These are phyloP conservation scores for Rhinophrynus dorsalis DNA, from an alignment of 2,797 vertebrate genomes.

Conservation along the genomic window DNA sequence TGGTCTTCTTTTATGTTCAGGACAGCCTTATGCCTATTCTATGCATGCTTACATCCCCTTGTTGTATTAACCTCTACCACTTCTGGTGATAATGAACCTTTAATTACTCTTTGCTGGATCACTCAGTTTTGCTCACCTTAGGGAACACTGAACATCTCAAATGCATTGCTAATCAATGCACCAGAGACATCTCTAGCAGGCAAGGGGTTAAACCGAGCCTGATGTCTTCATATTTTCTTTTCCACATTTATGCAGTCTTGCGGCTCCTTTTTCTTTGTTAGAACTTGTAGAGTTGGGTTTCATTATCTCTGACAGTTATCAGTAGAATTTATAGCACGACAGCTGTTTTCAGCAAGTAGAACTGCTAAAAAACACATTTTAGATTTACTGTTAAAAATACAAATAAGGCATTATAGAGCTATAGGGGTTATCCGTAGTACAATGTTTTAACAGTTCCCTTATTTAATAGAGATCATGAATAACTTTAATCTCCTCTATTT, in stretches of 20 bases:
- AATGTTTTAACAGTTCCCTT: constrained; percentile 43
- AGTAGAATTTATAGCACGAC: constrained; percentile 50
- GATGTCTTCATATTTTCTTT: constrained; percentile 15
- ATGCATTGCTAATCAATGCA: too few relatives aligned
- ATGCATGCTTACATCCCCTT: too few relatives aligned
- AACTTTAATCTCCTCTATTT: constrained; percentile 29
- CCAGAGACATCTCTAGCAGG: too few relatives aligned
- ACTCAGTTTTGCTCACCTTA: too few relatives aligned
- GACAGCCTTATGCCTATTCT: too few relatives aligned
- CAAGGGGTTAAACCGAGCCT: background rate
- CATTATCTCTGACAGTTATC: constrained; percentile 51
- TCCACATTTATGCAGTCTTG: constrained; percentile 22
- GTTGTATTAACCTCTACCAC: too few relatives aligned
- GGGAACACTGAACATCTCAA: too few relatives aligned
- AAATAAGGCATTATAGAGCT: constrained; percentile 47
- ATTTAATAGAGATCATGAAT: constrained; percentile 33
- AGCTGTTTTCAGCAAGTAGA: constrained; percentile 49
- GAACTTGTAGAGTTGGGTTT: constrained; percentile 47
- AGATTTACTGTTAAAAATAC: constrained; percentile 51
- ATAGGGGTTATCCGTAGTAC: constrained; percentile 46
- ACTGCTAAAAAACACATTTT: constrained; percentile 48
- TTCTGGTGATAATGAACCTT: too few relatives aligned
- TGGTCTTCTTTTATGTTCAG: too few relatives aligned
- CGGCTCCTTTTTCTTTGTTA: constrained; percentile 44
- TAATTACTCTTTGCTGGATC: too few relatives aligned